These are phyloP conservation scores for Platycheirus albimanus DNA, from an alignment of 2,888 invertebrate genomes.

Conservation along the genomic window DNA sequence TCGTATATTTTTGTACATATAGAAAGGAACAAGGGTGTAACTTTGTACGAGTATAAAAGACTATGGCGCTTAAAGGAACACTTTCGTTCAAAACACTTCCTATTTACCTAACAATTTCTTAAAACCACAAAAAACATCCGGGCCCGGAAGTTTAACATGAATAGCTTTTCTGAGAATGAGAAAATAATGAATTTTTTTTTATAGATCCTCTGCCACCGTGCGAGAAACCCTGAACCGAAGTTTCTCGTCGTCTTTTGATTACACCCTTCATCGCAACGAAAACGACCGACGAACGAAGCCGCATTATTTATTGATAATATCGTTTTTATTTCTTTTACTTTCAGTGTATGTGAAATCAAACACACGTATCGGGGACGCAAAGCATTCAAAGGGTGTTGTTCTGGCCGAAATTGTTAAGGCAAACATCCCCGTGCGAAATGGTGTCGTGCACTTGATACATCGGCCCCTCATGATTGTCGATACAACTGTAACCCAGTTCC, in stretches of 20 bases:
- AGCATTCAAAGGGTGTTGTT: constrained; percentile 92
- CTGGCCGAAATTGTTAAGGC: constrained; percentile 93
- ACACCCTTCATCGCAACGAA: constrained; percentile 7
- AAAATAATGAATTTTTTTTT: constrained; percentile 17
- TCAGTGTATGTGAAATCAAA: constrained; percentile 93
- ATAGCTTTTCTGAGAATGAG: constrained; percentile 6
- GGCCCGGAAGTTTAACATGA: constrained; percentile 20
- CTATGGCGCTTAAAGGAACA: constrained; percentile 1
- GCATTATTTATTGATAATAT: constrained; percentile 46
- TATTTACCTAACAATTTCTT: constrained; percentile 3
- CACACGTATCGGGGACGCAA: constrained; percentile 89
- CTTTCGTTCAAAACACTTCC: constrained; percentile 10
- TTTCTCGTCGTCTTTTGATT: constrained; percentile 15
- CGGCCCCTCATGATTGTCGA: constrained; percentile 96
- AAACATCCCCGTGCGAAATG: constrained; percentile 96
- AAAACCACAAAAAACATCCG: constrained; percentile 35
- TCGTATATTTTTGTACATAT: background rate
- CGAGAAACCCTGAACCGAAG: background rate
- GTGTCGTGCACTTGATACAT: constrained; percentile 96
- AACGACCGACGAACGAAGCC: too few relatives aligned
- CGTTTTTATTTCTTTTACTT: constrained; percentile 46
- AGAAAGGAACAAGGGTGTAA: background rate
- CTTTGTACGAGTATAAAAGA: too few relatives aligned
- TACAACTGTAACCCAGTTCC: constrained; percentile 92
- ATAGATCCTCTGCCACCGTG: constrained; percentile 11